Evolutionary conservation across 1,140 invertebrate species (phyloP).

Genomic region (Meloidogyne chitwoodi): DNA sequence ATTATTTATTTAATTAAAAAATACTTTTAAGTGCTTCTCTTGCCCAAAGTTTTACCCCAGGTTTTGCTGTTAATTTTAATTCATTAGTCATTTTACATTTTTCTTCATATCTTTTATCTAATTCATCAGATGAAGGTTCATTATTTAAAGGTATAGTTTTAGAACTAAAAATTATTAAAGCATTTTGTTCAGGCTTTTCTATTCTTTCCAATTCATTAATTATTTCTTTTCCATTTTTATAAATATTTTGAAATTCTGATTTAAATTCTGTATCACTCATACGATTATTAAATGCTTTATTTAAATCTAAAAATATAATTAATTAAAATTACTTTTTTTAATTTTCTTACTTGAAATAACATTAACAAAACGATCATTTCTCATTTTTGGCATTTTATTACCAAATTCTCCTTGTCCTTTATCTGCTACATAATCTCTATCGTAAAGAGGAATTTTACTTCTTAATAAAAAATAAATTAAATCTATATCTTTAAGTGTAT

Average conservation of each 20-base stretch:
- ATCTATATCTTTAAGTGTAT: background rate
- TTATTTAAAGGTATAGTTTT: background rate
- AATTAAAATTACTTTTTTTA: background rate
- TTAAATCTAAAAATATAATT: background rate
- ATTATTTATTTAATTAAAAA: background rate
- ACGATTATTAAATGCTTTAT: background rate
- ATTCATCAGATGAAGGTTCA: background rate
- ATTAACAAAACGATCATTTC: background rate
- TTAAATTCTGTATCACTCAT: background rate
- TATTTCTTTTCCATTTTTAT: background rate
- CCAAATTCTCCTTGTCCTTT: background rate
- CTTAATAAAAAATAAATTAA: background rate
- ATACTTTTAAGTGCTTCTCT: background rate
- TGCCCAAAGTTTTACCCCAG: background rate
- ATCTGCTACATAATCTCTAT: background rate
- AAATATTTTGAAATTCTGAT: background rate
- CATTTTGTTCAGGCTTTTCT: background rate
- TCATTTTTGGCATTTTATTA: background rate
- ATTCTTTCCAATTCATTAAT: background rate
- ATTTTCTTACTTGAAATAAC: background rate
- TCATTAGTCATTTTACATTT: background rate
- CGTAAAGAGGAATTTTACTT: background rate
- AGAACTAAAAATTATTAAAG: background rate
- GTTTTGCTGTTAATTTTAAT: background rate
- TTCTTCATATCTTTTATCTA: background rate